A percentile compares a stretch with the other conserved stretches of the same genome.
Conservation (phyloP, 2,888 invertebrate species). For the Calameuta idolon region DNA sequence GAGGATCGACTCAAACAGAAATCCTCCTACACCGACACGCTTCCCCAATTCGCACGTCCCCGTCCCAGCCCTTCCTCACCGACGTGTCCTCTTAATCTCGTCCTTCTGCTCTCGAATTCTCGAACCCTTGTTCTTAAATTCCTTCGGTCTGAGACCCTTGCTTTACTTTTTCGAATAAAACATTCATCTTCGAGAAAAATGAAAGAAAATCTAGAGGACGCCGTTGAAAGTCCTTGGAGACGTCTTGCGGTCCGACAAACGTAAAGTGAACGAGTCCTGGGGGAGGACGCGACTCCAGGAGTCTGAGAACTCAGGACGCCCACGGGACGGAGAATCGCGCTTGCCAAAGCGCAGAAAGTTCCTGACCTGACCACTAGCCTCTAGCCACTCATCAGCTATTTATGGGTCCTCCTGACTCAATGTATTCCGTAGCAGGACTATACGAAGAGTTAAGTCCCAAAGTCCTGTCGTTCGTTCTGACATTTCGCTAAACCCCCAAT, state of each 20-base stretch:
- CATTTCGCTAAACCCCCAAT: neutral
- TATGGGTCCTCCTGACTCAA: constrained; percentile 43
- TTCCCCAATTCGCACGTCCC: neutral
- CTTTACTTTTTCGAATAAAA: neutral
- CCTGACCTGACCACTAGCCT: constrained; percentile 38
- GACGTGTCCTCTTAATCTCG: no score
- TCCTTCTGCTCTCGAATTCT: constrained; percentile 21
- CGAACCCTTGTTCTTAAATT: constrained; percentile 32
- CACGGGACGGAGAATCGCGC: neutral
- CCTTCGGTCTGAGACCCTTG: constrained; percentile 8
- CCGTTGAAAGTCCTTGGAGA: neutral
- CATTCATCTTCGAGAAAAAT: neutral
- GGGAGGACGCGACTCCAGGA: neutral
- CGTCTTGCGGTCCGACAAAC: neutral
- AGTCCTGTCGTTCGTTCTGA: neutral
- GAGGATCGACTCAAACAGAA: neutral
- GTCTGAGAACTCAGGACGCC: neutral
- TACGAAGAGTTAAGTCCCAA: neutral
- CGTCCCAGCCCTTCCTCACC: neutral
- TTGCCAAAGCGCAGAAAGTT: constrained; percentile 9
- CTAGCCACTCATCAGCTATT: constrained; percentile 49
- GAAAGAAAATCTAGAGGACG: neutral
- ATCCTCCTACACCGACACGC: neutral
- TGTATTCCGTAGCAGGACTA: neutral
- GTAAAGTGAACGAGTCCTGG: neutral